Conservation (phyloP, 2,888 invertebrate species). For the Macropis europaea region DNA sequence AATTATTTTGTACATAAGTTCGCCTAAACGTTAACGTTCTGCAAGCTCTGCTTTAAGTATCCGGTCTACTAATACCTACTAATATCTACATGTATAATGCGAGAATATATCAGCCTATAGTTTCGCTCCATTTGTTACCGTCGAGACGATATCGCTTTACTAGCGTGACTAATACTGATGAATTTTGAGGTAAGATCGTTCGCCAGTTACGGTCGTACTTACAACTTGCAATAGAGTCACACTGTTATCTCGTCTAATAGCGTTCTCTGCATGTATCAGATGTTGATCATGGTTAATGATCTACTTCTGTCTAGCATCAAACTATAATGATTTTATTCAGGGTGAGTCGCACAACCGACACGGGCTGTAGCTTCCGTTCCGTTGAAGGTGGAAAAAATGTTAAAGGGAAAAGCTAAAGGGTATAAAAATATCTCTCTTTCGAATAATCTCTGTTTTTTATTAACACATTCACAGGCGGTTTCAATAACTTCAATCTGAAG, state of each 20-base stretch:
- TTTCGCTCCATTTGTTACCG: conserved; percentile 33
- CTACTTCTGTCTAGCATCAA: not conserved
- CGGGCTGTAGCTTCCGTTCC: too few species aligned
- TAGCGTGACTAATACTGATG: conserved; percentile 40
- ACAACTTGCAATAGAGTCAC: not conserved
- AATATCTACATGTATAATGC: too few species aligned
- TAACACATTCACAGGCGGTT: too few species aligned
- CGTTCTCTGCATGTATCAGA: not conserved
- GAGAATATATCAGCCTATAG: not conserved
- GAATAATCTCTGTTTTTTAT: too few species aligned
- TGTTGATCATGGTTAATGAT: not conserved
- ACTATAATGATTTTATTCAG: too few species aligned
- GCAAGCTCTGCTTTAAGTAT: not conserved
- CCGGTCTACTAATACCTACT: not conserved
- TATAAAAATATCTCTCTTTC: too few species aligned
- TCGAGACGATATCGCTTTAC: conserved; percentile 38
- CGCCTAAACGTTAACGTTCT: not conserved
- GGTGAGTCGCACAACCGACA: too few species aligned
- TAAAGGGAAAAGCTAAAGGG: too few species aligned
- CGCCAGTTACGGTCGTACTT: conserved; percentile 1
- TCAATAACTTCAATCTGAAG: too few species aligned
- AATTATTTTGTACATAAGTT: too few species aligned
- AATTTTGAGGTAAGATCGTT: conserved; percentile 12
- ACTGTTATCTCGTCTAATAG: not conserved
- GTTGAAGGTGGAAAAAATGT: too few species aligned